phyloP scores from a whole-genome alignment of 2,113 vertebrate genomes.

The Cyphomyrus plagiostoma region DNA sequence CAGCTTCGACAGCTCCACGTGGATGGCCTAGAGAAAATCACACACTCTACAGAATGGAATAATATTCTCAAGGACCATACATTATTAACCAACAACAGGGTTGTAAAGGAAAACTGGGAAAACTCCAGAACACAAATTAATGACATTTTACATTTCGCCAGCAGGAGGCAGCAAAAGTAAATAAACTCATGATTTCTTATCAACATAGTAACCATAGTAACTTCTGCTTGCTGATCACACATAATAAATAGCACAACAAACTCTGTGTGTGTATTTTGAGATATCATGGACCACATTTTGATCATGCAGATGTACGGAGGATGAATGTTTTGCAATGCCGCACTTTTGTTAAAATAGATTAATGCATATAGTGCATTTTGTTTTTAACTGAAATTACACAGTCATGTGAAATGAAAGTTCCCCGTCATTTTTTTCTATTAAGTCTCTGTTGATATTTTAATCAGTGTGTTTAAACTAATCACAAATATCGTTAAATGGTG shows the following conservation, averaged over 20 bases:
- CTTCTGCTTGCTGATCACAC: neutral
- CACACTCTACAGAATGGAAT: neutral
- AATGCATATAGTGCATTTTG: neutral
- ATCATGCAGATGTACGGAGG: neutral
- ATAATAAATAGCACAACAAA: neutral
- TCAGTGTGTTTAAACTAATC: neutral
- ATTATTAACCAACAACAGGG: neutral
- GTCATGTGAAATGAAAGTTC: neutral
- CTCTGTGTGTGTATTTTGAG: neutral
- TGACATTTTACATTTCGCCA: constrained; percentile 33
- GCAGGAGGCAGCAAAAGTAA: constrained; percentile 45
- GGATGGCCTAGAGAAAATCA: constrained; percentile 55
- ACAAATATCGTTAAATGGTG: neutral
- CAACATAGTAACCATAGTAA: neutral
- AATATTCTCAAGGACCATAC: neutral
- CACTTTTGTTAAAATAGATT: neutral
- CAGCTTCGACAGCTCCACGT: constrained; percentile 68
- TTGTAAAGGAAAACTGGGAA: neutral
- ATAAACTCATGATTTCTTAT: neutral
- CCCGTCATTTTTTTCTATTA: neutral
- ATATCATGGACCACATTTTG: neutral
- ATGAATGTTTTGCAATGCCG: neutral
- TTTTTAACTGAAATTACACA: neutral
- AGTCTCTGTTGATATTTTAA: neutral
- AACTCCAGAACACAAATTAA: neutral